phyloP scores from a whole-genome alignment of 2,797 vertebrate genomes.

The Bovichtus diacanthus region DNA sequence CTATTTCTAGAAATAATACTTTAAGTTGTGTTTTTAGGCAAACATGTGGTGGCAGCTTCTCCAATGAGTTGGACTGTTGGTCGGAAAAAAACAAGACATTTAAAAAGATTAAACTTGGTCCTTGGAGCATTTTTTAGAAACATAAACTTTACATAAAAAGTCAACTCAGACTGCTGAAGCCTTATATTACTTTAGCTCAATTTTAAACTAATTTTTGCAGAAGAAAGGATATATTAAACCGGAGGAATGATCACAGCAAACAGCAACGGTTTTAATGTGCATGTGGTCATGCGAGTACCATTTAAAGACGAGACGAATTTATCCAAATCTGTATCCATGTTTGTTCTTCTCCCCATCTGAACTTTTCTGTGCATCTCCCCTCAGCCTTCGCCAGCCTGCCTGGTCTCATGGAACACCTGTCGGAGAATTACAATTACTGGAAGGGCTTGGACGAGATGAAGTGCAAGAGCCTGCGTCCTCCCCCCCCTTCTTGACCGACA shows the following conservation, averaged over 20 bases:
- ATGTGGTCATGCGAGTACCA: neutral
- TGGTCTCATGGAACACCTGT: constrained; percentile 93
- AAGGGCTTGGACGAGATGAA: constrained; percentile 94
- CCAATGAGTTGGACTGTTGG: no score
- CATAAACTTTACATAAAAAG: neutral
- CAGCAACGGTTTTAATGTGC: neutral
- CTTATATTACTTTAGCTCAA: neutral
- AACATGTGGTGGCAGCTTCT: neutral
- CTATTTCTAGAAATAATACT: neutral
- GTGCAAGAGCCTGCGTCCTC: constrained; percentile 91
- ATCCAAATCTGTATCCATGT: neutral
- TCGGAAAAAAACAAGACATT: neutral
- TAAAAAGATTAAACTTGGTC: no score
- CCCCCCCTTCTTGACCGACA: constrained; percentile 82
- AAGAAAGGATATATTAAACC: neutral
- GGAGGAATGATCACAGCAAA: neutral
- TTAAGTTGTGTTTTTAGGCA: neutral
- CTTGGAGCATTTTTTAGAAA: neutral
- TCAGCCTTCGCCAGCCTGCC: constrained; percentile 95
- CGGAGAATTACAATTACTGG: constrained; percentile 97
- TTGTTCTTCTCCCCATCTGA: neutral
- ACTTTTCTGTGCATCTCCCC: neutral
- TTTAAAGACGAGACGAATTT: no score
- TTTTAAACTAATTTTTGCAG: neutral
- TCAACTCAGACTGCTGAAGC: no score